Evolutionary conservation across 1,140 invertebrate species (phyloP).

Genomic region (Zaprionus lachaisei): DNA sequence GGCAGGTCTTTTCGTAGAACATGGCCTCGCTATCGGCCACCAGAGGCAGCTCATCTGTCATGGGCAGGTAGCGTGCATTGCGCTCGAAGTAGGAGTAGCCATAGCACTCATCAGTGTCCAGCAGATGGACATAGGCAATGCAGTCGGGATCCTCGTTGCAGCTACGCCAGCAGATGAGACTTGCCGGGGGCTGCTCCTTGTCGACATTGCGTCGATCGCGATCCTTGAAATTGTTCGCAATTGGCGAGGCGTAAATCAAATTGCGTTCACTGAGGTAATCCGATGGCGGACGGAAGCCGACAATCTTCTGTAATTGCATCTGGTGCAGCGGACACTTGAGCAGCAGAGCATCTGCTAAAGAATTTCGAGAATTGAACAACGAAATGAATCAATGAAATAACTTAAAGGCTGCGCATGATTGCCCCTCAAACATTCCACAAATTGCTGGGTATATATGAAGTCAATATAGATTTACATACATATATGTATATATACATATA

Average conservation of each 20-base stretch:
- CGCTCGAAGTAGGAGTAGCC: slow-evolving; percentile 81
- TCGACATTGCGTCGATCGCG: slow-evolving; percentile 56
- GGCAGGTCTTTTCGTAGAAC: slow-evolving; percentile 85
- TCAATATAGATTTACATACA: slow-evolving; percentile 6
- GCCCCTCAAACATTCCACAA: slow-evolving; percentile 57
- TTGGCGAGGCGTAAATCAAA: slow-evolving; percentile 63
- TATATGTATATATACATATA: background rate
- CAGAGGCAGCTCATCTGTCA: slow-evolving; percentile 74
- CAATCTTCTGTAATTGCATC: slow-evolving; percentile 82
- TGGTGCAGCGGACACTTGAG: slow-evolving; percentile 81
- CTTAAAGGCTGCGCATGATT: slow-evolving; percentile 55
- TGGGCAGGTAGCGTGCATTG: slow-evolving; percentile 61
- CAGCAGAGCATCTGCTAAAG: slow-evolving; percentile 59
- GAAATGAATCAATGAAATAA: slow-evolving; percentile 19
- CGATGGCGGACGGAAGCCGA: slow-evolving; percentile 77
- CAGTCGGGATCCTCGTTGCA: slow-evolving; percentile 84
- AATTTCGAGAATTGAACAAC: background rate
- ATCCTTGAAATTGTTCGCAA: slow-evolving; percentile 58
- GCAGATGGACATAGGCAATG: slow-evolving; percentile 84
- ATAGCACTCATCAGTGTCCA: slow-evolving; percentile 84
- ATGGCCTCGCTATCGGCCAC: slow-evolving; percentile 84
- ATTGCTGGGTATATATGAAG: slow-evolving; percentile 28
- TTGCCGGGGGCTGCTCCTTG: slow-evolving; percentile 72
- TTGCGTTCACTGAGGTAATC: slow-evolving; percentile 69
- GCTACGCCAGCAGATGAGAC: slow-evolving; percentile 85